Conservation (phyloP, 2,113 vertebrate genomes). For the Rhabdomys dilectus region DNA sequence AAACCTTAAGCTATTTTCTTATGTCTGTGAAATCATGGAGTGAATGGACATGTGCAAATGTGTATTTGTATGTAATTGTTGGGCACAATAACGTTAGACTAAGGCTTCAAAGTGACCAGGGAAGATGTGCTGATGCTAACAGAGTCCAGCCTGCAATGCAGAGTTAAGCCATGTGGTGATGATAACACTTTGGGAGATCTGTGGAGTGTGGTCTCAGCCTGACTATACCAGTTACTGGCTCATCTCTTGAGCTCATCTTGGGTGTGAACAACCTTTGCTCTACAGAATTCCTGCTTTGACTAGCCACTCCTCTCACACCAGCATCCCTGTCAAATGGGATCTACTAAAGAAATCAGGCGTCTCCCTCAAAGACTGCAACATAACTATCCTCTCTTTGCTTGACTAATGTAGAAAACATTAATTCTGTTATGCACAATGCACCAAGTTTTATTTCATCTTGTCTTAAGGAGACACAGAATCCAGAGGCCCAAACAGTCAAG, state of each 20-base stretch:
- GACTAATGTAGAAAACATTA: neutral
- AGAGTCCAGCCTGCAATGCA: neutral
- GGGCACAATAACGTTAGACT: neutral
- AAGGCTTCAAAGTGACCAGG: neutral
- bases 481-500: conserved; percentile 29
- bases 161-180: neutral
- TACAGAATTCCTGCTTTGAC: neutral
- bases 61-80: neutral
- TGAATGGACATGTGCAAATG: rapidly evolving
- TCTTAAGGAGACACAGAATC: conserved; percentile 40
- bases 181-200: neutral
- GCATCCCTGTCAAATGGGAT: conserved; percentile 39
- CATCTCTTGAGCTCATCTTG: neutral
- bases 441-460: conserved; percentile 30
- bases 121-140: neutral
- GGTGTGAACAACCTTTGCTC: neutral
- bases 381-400: neutral
- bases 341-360: neutral
- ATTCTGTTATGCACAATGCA: neutral
- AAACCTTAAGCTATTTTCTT: neutral
- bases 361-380: neutral
- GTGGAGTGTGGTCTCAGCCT: neutral
- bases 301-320: neutral
- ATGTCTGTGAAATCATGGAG: neutral
- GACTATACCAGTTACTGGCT: neutral